Percentiles rank a stretch among this genome's conserved stretches.
Evolutionary conservation across 1,140 invertebrate genomes (phyloP).

Genomic region (Mizuhopecten yessoensis): DNA sequence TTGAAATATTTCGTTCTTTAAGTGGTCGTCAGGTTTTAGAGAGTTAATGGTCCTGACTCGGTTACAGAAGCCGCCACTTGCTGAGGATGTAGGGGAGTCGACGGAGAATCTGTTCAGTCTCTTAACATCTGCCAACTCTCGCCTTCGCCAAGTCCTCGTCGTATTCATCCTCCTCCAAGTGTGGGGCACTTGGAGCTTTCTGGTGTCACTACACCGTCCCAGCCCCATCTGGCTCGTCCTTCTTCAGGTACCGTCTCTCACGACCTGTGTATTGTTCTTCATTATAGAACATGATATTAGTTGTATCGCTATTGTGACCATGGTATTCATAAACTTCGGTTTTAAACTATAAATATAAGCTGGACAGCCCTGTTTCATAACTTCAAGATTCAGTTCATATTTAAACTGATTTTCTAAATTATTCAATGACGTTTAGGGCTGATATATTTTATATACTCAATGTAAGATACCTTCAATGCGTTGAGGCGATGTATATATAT

Average conservation of each 20-base stretch:
- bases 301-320: neutral
- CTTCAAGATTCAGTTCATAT: no score
- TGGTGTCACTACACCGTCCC: conserved; percentile 47
- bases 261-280: no score
- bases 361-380: no score
- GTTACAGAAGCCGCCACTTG: conserved; percentile 4
- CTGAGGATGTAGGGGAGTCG: conserved; percentile 53
- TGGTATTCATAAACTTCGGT: no score
- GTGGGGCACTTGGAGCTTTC: conserved; percentile 68
- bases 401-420: no score
- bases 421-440: no score
- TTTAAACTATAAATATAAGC: no score
- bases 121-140: conserved; percentile 65
- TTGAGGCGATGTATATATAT: no score
- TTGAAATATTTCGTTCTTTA: no score
- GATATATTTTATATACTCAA: no score
- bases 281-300: neutral
- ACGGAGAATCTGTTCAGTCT: conserved; percentile 58
- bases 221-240: conserved; percentile 67
- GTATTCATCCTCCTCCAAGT: conserved; percentile 69
- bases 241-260: conserved; percentile 58
- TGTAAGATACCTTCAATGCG: no score
- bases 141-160: conserved; percentile 70
- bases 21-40: no score
- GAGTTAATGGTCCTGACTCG: neutral